Evolutionary conservation across 2,888 invertebrate species (phyloP).

Genomic region (Caenorhabditis sp.): DNA sequence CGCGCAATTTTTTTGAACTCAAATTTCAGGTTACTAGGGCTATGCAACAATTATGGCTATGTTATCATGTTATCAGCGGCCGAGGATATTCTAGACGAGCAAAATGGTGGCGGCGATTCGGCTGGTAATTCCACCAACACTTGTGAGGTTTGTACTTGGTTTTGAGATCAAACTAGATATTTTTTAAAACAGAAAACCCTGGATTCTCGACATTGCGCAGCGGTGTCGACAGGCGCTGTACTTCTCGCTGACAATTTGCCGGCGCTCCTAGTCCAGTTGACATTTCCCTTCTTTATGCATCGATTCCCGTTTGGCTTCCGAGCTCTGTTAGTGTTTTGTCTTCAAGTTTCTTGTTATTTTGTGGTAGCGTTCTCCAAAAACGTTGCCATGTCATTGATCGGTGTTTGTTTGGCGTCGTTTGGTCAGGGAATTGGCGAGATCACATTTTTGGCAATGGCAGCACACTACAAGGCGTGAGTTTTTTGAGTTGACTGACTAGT

Average conservation of each 20-base stretch:
- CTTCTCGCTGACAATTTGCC: conserved; percentile 83
- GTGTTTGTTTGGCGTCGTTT: conserved; percentile 80
- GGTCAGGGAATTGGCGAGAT: conserved; percentile 83
- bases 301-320: conserved; percentile 71
- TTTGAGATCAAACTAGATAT: background rate
- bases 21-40: conserved; percentile 79
- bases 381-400: conserved; percentile 59
- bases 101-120: conserved; percentile 23
- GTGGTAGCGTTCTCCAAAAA: conserved; percentile 62
- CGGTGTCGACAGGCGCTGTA: conserved; percentile 75
- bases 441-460: conserved; percentile 80
- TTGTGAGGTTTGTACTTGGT: conserved; percentile 15
- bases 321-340: conserved; percentile 48
- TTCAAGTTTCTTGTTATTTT: conserved; percentile 62
- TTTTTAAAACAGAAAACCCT: conserved; percentile 16
- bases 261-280: conserved; percentile 78
- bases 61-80: conserved; percentile 87
- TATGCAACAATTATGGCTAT: conserved; percentile 87
- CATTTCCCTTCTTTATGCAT: conserved; percentile 78
- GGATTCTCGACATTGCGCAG: conserved; percentile 23
- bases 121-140: conserved; percentile 9
- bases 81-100: conserved; percentile 77
- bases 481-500: too few relatives aligned
- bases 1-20: background rate
- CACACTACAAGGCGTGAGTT: conserved; percentile 77